Evolutionary conservation across 2,113 vertebrate species (phyloP).

Genomic region (Verasper variegatus): DNA sequence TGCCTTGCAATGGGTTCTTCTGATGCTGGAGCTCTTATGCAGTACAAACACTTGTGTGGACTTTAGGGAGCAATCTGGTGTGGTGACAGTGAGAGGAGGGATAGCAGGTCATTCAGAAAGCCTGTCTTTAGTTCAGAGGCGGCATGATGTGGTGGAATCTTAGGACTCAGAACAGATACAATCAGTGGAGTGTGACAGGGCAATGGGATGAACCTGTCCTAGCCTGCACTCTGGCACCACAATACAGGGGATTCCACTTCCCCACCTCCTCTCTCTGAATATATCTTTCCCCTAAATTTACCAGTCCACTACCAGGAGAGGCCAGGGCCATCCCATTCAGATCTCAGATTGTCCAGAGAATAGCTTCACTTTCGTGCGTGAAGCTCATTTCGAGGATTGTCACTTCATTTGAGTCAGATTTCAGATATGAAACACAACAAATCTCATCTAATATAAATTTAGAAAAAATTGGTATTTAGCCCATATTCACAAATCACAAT

Average conservation of each 20-base stretch:
- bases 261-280: neutral
- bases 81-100: neutral
- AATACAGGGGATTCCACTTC: neutral
- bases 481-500: too few species aligned
- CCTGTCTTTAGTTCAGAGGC: neutral
- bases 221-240: neutral
- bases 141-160: neutral
- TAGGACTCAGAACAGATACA: neutral
- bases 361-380: neutral
- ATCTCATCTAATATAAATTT: too few species aligned
- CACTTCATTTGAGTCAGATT: neutral
- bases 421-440: neutral
- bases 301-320: neutral
- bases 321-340: neutral
- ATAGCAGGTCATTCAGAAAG: neutral
- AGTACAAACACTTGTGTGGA: neutral
- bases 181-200: slow-evolving; percentile 1
- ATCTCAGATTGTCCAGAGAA: neutral
- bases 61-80: neutral
- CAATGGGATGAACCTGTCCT: neutral
- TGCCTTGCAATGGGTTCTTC: neutral
- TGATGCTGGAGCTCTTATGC: neutral
- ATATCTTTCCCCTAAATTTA: neutral
- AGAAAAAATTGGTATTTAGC: too few species aligned
- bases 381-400: neutral